Base-by-base conservation (phyloP, 2,888 invertebrate species). In the Hemicrepidius hirtus region DNA sequence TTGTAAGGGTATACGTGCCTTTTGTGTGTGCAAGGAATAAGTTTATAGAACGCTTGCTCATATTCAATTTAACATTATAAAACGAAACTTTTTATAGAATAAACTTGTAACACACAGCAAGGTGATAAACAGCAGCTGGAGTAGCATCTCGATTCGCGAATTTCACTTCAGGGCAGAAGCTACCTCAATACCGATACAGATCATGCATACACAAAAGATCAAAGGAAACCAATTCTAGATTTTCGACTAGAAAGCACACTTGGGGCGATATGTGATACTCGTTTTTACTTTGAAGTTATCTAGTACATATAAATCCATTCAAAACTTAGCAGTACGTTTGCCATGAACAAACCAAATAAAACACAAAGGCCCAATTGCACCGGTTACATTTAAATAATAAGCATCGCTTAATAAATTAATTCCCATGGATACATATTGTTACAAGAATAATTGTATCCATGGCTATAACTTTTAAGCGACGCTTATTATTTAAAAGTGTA, bases 151-250 rank as follows among this genome's bases (percentile, higher is more conserved):
- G 21, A 44, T 55, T 66, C 66, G 57, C 24, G 66, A 66, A 20
- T 66, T 66, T 66, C 53, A 67, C 67, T 59, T 32, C 55, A 49
- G 59, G 67, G 57, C 32, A 49, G 21, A 60, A 68, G 50, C 68
- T 68, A 53, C 62, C 62, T 53, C 62, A 50, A 62, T 53, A 35
- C 67, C 60, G 59, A 67, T 67, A 49, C 60, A 65, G 49, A 70
- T 70, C 70, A 64, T 44, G 70, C 63, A 70, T 57, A 59, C 57
- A 64, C 64, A 70, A 64, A 68, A 65, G 69, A 64, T 64, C 70
- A 70, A 70, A 70, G 65, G 59, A 46, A 55, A 49, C 46, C 70
- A 59, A 70, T 70, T 70, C 65, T 59, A 70, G 57, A 69, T 64
- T 70, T 70, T 59, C 64, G 40, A 70, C 50, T 64, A 57, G 70